These are phyloP conservation scores for Cybosia mesomella DNA, from an alignment of 2,888 invertebrate species.

Conservation along the genomic window DNA sequence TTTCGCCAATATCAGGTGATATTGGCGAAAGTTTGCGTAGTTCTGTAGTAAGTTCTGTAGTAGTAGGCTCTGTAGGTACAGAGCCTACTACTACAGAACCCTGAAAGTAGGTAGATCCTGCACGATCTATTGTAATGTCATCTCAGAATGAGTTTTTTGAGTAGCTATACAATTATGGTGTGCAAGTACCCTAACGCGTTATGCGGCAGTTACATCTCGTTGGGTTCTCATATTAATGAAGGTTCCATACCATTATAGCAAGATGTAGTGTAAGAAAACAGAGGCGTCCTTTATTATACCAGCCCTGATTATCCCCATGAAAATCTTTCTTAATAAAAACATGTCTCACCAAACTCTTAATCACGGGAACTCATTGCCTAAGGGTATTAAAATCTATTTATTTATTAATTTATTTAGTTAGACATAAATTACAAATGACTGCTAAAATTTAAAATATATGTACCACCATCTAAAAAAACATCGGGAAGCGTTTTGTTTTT, in stretches of 20 bases:
- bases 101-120: conserved; percentile 35
- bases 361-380: too few species aligned
- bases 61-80: too few species aligned
- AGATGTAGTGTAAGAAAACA: background rate
- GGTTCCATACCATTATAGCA: conserved; percentile 15
- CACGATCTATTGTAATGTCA: conserved; percentile 59
- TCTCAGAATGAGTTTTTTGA: conserved; percentile 54
- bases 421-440: background rate
- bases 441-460: background rate
- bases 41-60: too few species aligned
- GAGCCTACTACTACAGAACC: too few species aligned
- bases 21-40: too few species aligned
- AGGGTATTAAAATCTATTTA: too few species aligned
- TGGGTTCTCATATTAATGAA: conserved; percentile 44
- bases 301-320: background rate
- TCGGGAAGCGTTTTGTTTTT: conserved; percentile 7
- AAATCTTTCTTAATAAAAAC: too few species aligned
- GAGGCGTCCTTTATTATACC: background rate
- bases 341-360: too few species aligned
- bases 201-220: conserved; percentile 32
- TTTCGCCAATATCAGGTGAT: background rate
- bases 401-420: too few species aligned
- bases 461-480: conserved; percentile 1
- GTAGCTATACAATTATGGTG: conserved; percentile 39
- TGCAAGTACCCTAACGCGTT: conserved; percentile 48